Evolutionary conservation across 2,797 vertebrate species (phyloP), one percentile per base, ranked within the genome.

Genomic region (Loris lydekkerianus): DNA sequence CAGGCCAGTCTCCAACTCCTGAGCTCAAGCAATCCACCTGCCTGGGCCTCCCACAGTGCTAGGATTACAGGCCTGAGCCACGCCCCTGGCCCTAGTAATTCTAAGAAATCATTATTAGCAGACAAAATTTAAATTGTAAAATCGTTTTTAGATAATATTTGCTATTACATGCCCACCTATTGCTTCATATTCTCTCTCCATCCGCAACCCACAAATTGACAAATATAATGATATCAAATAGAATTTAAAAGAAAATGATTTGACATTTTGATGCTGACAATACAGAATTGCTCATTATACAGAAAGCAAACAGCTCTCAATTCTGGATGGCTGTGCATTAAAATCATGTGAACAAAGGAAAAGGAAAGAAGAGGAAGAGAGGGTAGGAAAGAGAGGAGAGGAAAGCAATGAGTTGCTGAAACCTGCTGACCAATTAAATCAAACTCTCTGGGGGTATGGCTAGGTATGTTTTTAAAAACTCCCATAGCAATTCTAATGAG

Each of bases 61-160:
- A 53, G 49, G 13, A 53, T 53, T 53, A 53, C 49, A 14, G 49
- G 49, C 13, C 3, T 53, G 14, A 53, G 49, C 49, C 49, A 53
- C 14, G 14, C 13, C 14, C 49, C 49, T 10, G 11, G 49, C 49
- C 49, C 49, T 13, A 53, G 49, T 53, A 76, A 78, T 78, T 58
- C n/a, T 93, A 63, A 92, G 37, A 91, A 83, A 77, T 11, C 34
- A 77, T 56, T 73, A 43, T 40, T 89, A 94, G 34, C 8, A 76
- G 27, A 58, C 2, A 90, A 63, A 91, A 46, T 17, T 65, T 84
- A 88, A 75, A 77, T 25, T 87, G 49, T 43, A 56, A 65, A 81
- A 78, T 34, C 63, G 73, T 84, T 94, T 80, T 40, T 53, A 78
- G 34, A 83, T 7, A 13, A 25, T 61, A 91, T 81, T 94, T 94